Evolutionary conservation across 1,140 invertebrate species (phyloP).

Genomic region (Pollicipes pollicipes): DNA sequence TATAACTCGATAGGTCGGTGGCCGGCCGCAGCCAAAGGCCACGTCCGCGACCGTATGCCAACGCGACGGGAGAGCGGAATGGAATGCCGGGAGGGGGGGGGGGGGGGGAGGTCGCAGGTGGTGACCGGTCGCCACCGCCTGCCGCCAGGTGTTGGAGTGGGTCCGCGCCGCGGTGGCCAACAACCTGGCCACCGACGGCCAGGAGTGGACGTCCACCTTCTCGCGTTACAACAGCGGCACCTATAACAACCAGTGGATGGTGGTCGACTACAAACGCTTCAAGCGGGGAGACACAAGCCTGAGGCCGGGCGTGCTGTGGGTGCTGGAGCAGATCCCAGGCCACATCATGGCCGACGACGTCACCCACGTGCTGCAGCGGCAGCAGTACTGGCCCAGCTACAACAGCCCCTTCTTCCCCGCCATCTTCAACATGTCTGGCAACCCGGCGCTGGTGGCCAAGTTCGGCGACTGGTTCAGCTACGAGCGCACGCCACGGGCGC

Average conservation of each 20-base stretch:
- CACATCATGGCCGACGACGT: conserved; percentile 42
- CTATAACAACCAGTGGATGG: conserved; percentile 76
- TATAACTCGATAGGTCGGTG: too few relatives aligned
- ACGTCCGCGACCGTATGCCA: too few relatives aligned
- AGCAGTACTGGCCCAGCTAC: conserved; percentile 56
- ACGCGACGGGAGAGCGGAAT: too few relatives aligned
- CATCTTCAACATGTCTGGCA: conserved; percentile 39
- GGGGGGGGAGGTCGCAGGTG: background rate
- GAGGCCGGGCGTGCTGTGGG: conserved; percentile 37
- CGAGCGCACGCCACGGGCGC: conserved; percentile 41
- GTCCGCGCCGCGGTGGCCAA: conserved; percentile 71
- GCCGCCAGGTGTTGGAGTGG: conserved; percentile 49
- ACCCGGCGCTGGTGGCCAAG: conserved; percentile 34
- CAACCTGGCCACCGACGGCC: conserved; percentile 48
- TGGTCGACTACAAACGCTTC: conserved; percentile 51
- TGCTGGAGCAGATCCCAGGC: conserved; percentile 68
- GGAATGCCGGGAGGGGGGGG: conserved; percentile 1
- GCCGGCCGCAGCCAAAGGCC: too few relatives aligned
- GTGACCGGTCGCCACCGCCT: conserved; percentile 7
- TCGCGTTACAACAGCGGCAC: conserved; percentile 53
- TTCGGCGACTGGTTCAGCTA: conserved; percentile 55
- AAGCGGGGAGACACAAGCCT: conserved; percentile 26
- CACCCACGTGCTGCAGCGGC: conserved; percentile 42
- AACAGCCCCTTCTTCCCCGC: conserved; percentile 51
- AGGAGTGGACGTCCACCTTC: conserved; percentile 46